Conservation (phyloP, 2,113 vertebrate genomes). For the Odontophorus gujanensis region DNA sequence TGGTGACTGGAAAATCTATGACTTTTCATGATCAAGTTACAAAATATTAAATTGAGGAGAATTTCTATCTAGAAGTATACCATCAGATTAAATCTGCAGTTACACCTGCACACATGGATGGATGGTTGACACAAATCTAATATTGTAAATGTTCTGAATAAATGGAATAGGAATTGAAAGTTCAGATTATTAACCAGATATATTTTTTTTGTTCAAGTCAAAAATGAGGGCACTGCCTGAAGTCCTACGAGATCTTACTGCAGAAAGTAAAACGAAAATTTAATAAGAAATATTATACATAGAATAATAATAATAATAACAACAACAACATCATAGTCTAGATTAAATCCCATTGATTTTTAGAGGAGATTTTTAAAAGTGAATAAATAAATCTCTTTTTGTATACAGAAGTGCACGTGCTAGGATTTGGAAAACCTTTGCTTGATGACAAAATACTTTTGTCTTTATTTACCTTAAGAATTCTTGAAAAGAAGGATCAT, state of each 20-base stretch:
- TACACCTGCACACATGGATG: not conserved
- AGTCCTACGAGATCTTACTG: not conserved
- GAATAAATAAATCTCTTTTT: too few relatives aligned
- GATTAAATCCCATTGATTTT: not conserved
- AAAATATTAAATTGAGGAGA: not conserved
- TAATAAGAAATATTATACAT: not conserved
- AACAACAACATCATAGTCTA: not conserved
- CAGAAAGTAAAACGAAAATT: not conserved
- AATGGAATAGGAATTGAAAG: not conserved
- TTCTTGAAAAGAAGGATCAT: not conserved
- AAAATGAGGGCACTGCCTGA: not conserved
- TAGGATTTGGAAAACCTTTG: not conserved
- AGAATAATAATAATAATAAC: not conserved
- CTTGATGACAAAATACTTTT: not conserved
- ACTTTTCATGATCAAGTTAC: not conserved
- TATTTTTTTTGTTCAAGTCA: not conserved
- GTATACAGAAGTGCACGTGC: not conserved
- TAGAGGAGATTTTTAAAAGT: not conserved
- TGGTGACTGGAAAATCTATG: not conserved
- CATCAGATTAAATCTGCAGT: not conserved
- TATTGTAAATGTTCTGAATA: not conserved
- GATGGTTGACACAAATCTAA: not conserved
- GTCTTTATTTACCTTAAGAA: not conserved
- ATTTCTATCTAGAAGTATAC: not conserved
- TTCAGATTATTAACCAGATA: not conserved